A percentile compares a stretch with the other conserved stretches of the same genome.
Conservation (phyloP, 2,888 invertebrate genomes). For the Callinectes sapidus region DNA sequence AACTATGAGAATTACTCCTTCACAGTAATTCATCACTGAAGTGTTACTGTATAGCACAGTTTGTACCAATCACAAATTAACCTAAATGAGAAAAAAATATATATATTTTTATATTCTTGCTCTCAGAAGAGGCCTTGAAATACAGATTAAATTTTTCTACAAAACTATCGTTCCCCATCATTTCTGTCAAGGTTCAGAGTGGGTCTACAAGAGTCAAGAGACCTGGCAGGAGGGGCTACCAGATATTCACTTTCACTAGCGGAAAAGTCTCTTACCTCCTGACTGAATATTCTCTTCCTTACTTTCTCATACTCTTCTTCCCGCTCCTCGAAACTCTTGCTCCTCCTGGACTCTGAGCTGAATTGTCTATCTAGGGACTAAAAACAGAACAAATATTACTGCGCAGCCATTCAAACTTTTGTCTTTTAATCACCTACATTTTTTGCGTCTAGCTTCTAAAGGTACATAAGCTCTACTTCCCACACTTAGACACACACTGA, state of each 20-base stretch:
- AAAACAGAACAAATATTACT: conserved; percentile 72
- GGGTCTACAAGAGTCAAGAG: conserved; percentile 33
- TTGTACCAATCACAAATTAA: not conserved
- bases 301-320: conserved; percentile 92
- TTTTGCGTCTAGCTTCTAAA: not conserved
- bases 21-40: not conserved
- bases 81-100: not conserved
- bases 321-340: conserved; percentile 93
- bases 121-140: conserved; percentile 1
- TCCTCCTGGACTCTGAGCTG: conserved; percentile 82
- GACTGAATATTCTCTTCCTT: conserved; percentile 89
- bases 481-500: conserved; percentile 5
- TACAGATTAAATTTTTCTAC: not conserved
- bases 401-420: conserved; percentile 50
- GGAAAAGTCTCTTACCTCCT: conserved; percentile 75
- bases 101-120: conserved; percentile 2
- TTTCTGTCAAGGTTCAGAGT: conserved; percentile 7
- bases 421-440: not conserved
- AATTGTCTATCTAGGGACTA: conserved; percentile 81
- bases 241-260: conserved; percentile 42
- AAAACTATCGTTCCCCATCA: not conserved
- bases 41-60: not conserved
- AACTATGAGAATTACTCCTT: too few relatives aligned
- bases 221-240: conserved; percentile 7
- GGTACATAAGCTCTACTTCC: conserved; percentile 26